Percentiles rank a stretch among this genome's conserved stretches.
Conservation (phyloP, 2,113 vertebrate species). For the Tragulus kanchil region DNA sequence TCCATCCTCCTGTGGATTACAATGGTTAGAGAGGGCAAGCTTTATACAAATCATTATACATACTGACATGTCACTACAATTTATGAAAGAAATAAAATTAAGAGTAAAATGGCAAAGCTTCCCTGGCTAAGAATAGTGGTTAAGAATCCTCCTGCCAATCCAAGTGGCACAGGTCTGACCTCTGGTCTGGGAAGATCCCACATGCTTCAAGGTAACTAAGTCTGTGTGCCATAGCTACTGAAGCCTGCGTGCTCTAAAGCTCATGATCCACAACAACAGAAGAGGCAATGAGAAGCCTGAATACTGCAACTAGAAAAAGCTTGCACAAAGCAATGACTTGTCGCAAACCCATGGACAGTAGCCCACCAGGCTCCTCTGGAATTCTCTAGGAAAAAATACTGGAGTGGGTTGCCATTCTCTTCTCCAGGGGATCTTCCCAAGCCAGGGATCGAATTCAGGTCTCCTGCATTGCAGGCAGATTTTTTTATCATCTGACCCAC, state of each 20-base stretch:
- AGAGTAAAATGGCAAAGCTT: not conserved
- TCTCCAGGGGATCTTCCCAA: too few relatives aligned
- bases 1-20: not conserved
- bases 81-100: slow-evolving; percentile 32
- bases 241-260: not conserved
- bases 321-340: not conserved
- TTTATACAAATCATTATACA: not conserved
- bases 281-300: not conserved
- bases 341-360: too few relatives aligned
- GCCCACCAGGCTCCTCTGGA: too few relatives aligned
- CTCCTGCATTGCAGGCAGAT: too few relatives aligned
- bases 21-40: not conserved
- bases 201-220: not conserved
- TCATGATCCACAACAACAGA: not conserved
- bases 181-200: not conserved
- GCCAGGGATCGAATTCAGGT: too few relatives aligned
- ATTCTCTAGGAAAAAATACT: too few relatives aligned
- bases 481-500: too few relatives aligned
- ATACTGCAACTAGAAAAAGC: not conserved
- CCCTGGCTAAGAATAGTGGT: not conserved
- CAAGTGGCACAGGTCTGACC: not conserved
- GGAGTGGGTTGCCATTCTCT: too few relatives aligned
- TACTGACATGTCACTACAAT: not conserved
- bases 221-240: not conserved
- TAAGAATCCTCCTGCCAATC: not conserved